Base-by-base conservation (phyloP, 2,113 vertebrate species). In the Nothobranchius furzeri region DNA sequence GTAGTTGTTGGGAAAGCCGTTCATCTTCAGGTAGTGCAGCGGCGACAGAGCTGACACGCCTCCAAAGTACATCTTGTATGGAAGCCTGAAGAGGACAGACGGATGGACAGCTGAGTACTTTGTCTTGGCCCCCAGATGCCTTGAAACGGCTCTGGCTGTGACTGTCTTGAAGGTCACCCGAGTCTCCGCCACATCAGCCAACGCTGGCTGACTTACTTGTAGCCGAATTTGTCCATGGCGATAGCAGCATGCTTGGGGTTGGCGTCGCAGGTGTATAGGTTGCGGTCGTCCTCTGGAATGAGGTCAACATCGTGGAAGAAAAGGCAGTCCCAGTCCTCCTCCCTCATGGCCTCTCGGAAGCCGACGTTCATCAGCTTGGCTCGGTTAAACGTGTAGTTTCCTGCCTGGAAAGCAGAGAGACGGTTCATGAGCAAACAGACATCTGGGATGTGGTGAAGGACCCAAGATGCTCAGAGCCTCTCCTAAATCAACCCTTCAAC, bases 151-250 rank as follows among this genome's bases (percentile, higher is more conserved):
- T 20, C 20, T 20, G 20, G 20, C 20, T 20, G 20, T 20, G 20
- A 20, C 20, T 20, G 20, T 20, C 20, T 20, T 20, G 20, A 20
- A 20, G 20, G 20, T 20, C 20, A 20, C 20, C 20, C 20, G 20
- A 20, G 20, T 20, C 20, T 20, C 20, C 1, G 20, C 20, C 20
- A 20, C 20, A 20, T 7, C 4, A 5, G 2, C 1, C 2, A 13
- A 7, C 2, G 1, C 51, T 58, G 25, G 8, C 50, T 0, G 40
- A 43, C 47, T 2, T 65, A 95, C 93, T 93, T 94, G 87, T 95
- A 95, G 45, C 93, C 91, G 30, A 95, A 95, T 81, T 95, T 95
- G 90, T 96, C 91, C 84, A 94, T 95, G 75, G 94, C 95, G 46
- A 94, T 86, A 37, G 95, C 93, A 0, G 91, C 92, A 8, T 94